Base-by-base conservation (phyloP, 2,113 vertebrate species). In the Corythaeola cristata region DNA sequence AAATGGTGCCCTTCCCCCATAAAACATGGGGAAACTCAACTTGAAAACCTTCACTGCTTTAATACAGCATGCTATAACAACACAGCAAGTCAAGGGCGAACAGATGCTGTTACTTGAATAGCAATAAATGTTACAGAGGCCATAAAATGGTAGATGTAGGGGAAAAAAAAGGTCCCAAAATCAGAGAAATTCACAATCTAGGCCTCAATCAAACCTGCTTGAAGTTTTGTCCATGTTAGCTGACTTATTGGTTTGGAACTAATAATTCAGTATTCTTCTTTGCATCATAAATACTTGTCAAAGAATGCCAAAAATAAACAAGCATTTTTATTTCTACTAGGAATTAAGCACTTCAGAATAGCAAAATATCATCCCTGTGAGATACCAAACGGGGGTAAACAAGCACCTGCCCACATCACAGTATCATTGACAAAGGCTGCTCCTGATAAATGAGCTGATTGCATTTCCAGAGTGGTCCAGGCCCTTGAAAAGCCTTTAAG, bases 231-330 rank as follows among this genome's bases (percentile, higher is more conserved):
- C n/a, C 18, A 33, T 22, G 13, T 6, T 15, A 66, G 26, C 3
- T 56, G 39, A 20, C 9, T 74, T 55, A 30, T 3, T 74, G 41
- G 16, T 86, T 90, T 90, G 30, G 35, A 16, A 89, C 35, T 73
- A 86, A 28, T 13, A 73, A 62, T 53, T 32, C 45, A 60, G 28
- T 60, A 30, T 59, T 83, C 8, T 66, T 84, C 37, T 33, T 79
- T 81, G 24, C 18, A 55, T 55, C 64, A 35, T n/a, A 32, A 81
- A 81, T 64, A 68, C 5, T 67, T 84, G 19, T 15, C 15, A 75
- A 87, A 91, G 47, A 90, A 90, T 24, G 45, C 37, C 67, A 86
- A n/a, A 93, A 80, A 71, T 58, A 69, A 83, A 35, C 28, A 56
- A 59, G 37, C 18, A 79, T 4, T 74, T 87, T 4, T 49, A 44